Conservation (phyloP, 2,888 invertebrate genomes). For the Andrena hattorfiana region DNA sequence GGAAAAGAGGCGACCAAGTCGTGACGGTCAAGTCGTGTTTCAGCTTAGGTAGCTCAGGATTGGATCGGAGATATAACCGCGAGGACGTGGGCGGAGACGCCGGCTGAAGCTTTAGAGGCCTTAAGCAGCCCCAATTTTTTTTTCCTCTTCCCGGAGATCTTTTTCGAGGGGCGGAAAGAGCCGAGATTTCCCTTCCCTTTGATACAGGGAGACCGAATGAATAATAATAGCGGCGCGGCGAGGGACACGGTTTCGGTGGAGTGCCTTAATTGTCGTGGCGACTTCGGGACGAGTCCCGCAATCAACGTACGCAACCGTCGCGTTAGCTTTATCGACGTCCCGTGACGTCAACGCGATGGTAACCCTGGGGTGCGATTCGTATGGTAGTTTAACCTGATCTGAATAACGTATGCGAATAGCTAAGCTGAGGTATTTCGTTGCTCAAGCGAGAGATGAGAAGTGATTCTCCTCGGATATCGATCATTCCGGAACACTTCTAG, state of each 20-base stretch:
- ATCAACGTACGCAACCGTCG: not conserved
- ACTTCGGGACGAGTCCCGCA: not conserved
- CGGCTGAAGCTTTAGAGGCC: slow-evolving; percentile 29
- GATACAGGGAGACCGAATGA: slow-evolving; percentile 20
- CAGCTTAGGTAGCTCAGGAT: slow-evolving; percentile 51
- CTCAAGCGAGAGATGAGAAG: not conserved
- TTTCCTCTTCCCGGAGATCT: not conserved
- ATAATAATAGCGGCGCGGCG: slow-evolving; percentile 27
- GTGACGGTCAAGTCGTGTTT: slow-evolving; percentile 61
- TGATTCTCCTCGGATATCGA: not conserved
- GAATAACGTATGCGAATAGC: slow-evolving; percentile 27
- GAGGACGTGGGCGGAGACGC: slow-evolving; percentile 44
- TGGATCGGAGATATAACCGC: slow-evolving; percentile 55
- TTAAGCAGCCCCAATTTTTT: slow-evolving; percentile 20
- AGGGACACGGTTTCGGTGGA: not conserved
- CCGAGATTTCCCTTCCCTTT: slow-evolving; percentile 28
- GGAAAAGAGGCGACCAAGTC: slow-evolving; percentile 38
- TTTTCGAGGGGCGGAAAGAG: slow-evolving; percentile 22
- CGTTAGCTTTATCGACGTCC: slow-evolving; percentile 23
- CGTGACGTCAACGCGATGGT: slow-evolving; percentile 19
- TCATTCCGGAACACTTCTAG: not conserved
- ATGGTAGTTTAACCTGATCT: not conserved
- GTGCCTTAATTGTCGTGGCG: slow-evolving; percentile 12
- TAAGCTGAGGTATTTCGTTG: slow-evolving; percentile 10
- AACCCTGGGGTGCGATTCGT: slow-evolving; percentile 21